Percentiles rank a stretch among this genome's conserved stretches.
Conservation (phyloP, 37 sponge, comb jelly and placozoan genomes). For the Ianthella basta region DNA sequence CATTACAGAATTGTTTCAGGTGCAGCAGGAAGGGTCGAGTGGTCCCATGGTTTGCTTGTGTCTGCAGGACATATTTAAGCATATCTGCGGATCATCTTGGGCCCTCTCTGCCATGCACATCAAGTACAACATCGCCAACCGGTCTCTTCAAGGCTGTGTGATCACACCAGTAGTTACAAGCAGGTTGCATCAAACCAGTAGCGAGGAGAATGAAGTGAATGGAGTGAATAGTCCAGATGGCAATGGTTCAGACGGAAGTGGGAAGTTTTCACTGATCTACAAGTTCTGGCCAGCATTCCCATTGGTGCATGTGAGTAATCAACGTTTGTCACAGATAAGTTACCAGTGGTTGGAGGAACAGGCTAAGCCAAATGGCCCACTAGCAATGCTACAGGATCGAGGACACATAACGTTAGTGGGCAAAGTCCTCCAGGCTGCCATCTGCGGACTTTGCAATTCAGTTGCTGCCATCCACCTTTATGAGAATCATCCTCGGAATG, state of each 20-base stretch:
- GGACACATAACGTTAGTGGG: constrained; percentile 10
- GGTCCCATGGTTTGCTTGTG: constrained; percentile 25
- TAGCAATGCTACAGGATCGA: not conserved
- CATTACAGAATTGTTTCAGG: no score
- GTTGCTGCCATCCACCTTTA: constrained; percentile 25
- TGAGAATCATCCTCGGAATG: constrained; percentile 27
- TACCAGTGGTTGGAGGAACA: constrained; percentile 9
- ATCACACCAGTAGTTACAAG: no score
- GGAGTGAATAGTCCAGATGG: not conserved
- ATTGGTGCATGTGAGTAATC: not conserved
- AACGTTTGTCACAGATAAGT: not conserved
- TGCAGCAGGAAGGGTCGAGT: no score
- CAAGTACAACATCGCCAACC: not conserved
- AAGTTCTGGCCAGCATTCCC: not conserved
- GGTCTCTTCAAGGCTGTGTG: constrained; percentile 6
- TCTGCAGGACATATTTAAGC: constrained; percentile 12
- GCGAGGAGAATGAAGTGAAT: not conserved
- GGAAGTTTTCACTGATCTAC: not conserved
- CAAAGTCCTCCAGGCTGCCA: not conserved
- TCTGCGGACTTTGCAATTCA: constrained; percentile 2
- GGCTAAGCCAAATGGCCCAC: not conserved
- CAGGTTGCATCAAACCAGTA: no score
- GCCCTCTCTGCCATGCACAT: constrained; percentile 22
- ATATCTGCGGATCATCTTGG: constrained; percentile 14
- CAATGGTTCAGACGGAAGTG: not conserved